Evolutionary conservation across 2,888 invertebrate genomes (phyloP).

Genomic region (Scotopteryx bipunctaria): DNA sequence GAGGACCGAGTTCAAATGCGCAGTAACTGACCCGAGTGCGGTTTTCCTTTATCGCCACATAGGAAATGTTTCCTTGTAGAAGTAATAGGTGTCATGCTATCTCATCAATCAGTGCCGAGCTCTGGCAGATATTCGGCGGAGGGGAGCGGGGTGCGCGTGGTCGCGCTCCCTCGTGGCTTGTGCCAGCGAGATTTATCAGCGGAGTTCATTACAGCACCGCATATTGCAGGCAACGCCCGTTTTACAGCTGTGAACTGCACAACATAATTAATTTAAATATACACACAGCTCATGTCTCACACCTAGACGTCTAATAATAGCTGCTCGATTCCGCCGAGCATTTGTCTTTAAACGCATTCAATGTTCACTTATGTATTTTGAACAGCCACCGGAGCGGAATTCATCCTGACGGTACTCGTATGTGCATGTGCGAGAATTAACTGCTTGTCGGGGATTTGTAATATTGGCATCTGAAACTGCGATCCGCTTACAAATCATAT

Average conservation of each 20-base stretch:
- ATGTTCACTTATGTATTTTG: constrained; percentile 23
- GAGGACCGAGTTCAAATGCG: constrained; percentile 12
- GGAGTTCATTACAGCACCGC: constrained; percentile 24
- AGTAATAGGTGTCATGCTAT: neutral
- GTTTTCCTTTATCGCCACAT: constrained; percentile 31
- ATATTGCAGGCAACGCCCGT: constrained; percentile 30
- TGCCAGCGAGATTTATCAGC: constrained; percentile 29
- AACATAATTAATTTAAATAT: constrained; percentile 47
- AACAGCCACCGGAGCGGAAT: constrained; percentile 14
- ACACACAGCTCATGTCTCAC: constrained; percentile 40
- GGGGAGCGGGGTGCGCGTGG: constrained; percentile 17
- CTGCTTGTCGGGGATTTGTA: constrained; percentile 9
- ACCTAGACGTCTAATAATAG: constrained; percentile 45
- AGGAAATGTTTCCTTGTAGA: constrained; percentile 12
- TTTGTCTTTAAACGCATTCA: constrained; percentile 37
- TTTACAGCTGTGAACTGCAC: constrained; percentile 30
- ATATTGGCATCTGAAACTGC: constrained; percentile 11
- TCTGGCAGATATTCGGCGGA: neutral
- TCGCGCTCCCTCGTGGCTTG: constrained; percentile 12
- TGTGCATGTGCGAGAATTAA: constrained; percentile 2
- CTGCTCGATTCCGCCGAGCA: constrained; percentile 31
- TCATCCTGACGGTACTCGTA: no score
- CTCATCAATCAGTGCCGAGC: neutral
- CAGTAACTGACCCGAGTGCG: constrained; percentile 19
- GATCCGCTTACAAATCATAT: neutral